Percentiles rank a stretch among this genome's conserved stretches.
phyloP scores from a whole-genome alignment of 2,888 invertebrate species.

The Mythimna ferrago region DNA sequence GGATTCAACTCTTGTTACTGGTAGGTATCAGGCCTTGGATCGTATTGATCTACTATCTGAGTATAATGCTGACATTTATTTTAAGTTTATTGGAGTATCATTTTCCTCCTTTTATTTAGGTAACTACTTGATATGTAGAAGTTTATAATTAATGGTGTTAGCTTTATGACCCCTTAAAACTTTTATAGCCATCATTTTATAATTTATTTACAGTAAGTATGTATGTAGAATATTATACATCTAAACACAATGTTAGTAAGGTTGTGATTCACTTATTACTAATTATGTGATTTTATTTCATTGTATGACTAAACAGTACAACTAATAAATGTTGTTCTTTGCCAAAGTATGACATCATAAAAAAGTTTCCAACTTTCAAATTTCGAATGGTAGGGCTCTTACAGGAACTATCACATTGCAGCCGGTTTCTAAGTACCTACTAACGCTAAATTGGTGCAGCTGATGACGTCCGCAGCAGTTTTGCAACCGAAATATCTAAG shows the following conservation, averaged over 20 bases:
- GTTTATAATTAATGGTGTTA: not conserved
- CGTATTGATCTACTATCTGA: no score
- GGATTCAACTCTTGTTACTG: no score
- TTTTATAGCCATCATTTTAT: not conserved
- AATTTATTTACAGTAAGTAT: not conserved
- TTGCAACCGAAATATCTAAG: not conserved
- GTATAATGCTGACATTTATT: not conserved
- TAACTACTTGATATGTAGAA: not conserved
- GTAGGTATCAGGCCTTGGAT: no score
- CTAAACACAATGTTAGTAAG: not conserved
- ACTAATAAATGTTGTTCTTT: constrained; percentile 10
- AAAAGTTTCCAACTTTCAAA: constrained; percentile 23
- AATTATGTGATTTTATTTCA: constrained; percentile 35
- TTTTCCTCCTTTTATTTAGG: not conserved
- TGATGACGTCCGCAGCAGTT: constrained; percentile 38
- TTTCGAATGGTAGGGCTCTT: constrained; percentile 9
- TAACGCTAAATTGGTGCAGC: constrained; percentile 9
- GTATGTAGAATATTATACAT: not conserved
- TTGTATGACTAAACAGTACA: constrained; percentile 40
- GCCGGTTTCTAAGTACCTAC: constrained; percentile 13
- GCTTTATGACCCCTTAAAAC: not conserved
- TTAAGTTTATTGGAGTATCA: not conserved
- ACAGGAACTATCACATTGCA: constrained; percentile 7
- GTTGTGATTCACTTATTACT: constrained; percentile 45
- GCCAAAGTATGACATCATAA: constrained; percentile 32